Evolutionary conservation across 2,797 vertebrate species (phyloP).

Genomic region (Enteromius paludinosus): DNA sequence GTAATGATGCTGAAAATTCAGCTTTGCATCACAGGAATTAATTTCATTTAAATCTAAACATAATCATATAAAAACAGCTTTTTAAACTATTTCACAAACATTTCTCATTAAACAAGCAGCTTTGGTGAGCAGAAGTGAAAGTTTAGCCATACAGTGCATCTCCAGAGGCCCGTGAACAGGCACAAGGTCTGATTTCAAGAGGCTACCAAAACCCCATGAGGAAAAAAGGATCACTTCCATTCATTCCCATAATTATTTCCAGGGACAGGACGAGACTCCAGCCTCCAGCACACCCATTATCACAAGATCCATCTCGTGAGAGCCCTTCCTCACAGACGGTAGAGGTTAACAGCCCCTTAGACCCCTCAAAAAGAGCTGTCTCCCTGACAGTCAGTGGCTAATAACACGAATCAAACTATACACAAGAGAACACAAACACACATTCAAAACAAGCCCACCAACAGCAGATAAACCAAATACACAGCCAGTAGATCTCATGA

Average conservation of each 20-base stretch:
- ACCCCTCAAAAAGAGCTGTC: not conserved
- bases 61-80: not conserved
- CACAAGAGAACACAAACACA: not conserved
- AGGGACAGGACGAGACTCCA: conserved; percentile 30
- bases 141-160: not conserved
- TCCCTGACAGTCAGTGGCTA: not conserved
- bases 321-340: conserved; percentile 68
- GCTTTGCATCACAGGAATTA: not conserved
- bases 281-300: not conserved
- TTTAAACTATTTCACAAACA: not conserved
- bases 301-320: conserved; percentile 58
- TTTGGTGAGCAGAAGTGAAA: not conserved
- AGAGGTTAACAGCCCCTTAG: conserved; percentile 59
- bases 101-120: not conserved
- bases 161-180: conserved; percentile 8
- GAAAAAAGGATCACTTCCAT: conserved; percentile 27
- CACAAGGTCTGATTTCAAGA: not conserved
- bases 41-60: not conserved
- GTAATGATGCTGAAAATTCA: not conserved
- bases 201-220: conserved; percentile 18
- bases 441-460: not conserved
- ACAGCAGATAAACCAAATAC: not conserved
- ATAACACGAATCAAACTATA: not conserved
- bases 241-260: conserved; percentile 40
- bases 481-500: not conserved